These are phyloP conservation scores for Acanthoscelides obtectus DNA, from an alignment of 2,888 invertebrate species.

Conservation along the genomic window DNA sequence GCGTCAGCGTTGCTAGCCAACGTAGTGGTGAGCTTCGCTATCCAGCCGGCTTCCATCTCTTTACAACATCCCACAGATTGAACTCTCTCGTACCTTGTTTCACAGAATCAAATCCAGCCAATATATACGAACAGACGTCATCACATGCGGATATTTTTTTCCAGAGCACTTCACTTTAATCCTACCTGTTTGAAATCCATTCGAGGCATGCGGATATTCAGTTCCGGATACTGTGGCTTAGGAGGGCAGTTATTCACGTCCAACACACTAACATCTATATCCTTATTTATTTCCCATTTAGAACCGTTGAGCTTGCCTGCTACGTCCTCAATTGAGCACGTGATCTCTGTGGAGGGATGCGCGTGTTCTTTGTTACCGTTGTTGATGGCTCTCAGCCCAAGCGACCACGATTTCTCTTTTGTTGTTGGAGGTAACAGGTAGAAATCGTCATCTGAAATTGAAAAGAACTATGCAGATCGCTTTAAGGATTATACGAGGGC, in stretches of 20 bases:
- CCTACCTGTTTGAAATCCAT: conserved; percentile 34
- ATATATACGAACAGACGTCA: not conserved
- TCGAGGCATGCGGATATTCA: conserved; percentile 39
- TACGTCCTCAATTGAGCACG: conserved; percentile 46
- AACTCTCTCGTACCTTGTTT: too few relatives aligned
- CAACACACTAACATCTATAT: conserved; percentile 47
- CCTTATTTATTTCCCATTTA: conserved; percentile 34
- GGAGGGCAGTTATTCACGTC: conserved; percentile 52
- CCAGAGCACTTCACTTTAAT: not conserved
- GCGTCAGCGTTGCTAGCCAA: too few relatives aligned
- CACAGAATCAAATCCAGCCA: not conserved
- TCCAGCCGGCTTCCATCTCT: too few relatives aligned
- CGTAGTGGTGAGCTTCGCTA: too few relatives aligned
- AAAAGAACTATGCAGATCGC: not conserved
- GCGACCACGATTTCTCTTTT: conserved; percentile 29
- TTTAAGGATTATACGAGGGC: not conserved
- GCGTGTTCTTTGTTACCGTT: conserved; percentile 18
- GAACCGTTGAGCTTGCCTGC: conserved; percentile 31
- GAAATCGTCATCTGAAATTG: conserved; percentile 22
- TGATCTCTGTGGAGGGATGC: conserved; percentile 41
- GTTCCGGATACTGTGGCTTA: conserved; percentile 38
- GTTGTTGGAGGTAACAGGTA: conserved; percentile 26
- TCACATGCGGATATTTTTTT: not conserved
- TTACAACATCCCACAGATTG: too few relatives aligned
- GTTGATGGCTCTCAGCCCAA: conserved; percentile 13